These are phyloP conservation scores for Eupithecia pulchellata DNA, from an alignment of 2,888 invertebrate genomes.

Conservation along the genomic window DNA sequence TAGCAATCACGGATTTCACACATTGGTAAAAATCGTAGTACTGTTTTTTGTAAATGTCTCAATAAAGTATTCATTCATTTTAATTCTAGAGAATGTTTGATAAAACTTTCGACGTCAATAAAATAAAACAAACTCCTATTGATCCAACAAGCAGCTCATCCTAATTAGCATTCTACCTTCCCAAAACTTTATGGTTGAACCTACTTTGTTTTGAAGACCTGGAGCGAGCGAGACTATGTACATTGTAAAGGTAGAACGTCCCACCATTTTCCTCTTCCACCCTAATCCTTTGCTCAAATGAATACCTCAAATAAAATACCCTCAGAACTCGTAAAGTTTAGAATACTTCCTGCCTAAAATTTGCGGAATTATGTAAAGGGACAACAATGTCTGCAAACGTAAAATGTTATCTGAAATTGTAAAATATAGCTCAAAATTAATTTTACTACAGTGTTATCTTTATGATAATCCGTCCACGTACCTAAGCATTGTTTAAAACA, in stretches of 20 bases:
- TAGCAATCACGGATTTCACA: too few relatives aligned
- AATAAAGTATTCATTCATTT: too few relatives aligned
- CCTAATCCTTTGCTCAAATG: conserved; percentile 33
- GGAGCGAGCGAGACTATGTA: not conserved
- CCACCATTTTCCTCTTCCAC: conserved; percentile 7
- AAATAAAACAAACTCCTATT: too few relatives aligned
- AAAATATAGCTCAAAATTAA: not conserved
- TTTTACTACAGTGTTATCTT: not conserved
- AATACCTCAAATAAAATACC: conserved; percentile 39
- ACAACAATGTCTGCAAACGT: conserved; percentile 45
- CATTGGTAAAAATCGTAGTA: too few relatives aligned
- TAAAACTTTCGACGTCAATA: too few relatives aligned
- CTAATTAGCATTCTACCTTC: not conserved
- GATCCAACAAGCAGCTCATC: not conserved
- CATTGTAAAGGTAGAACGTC: not conserved
- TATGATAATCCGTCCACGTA: not conserved
- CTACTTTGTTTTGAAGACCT: not conserved
- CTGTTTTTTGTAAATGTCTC: too few relatives aligned
- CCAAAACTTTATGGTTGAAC: not conserved
- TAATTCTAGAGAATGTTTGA: too few relatives aligned
- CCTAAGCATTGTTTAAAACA: not conserved
- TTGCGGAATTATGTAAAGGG: conserved; percentile 43
- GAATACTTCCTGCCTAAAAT: conserved; percentile 42
- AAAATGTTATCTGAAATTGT: conserved; percentile 35
- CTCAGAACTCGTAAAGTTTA: conserved; percentile 39